Evolutionary conservation across 2,113 vertebrate genomes (phyloP), one percentile per base, ranked within the genome.

Genomic region (Pseudorectes ferrugineus): DNA sequence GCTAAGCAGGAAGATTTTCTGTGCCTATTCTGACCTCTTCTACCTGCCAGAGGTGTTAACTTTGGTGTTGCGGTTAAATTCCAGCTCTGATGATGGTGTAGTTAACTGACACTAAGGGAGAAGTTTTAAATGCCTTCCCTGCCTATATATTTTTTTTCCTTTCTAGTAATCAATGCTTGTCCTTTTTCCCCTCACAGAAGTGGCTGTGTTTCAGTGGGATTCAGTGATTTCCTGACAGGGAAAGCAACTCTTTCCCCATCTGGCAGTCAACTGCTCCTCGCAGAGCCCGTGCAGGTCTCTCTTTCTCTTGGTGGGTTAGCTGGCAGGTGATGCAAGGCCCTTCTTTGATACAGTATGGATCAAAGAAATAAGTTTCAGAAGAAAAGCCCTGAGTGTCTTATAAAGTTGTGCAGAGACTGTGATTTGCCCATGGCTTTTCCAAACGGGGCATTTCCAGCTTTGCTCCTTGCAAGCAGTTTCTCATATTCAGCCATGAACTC

Each of bases 181-280:
- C 55, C 28, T 74, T 77, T 49, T 58, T 52, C 19, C 19, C 22
- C 19, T 63, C 35, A 7, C 55, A 91, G 82, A 85, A 83, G 33
- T 15, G 48, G 9, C 59, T 66, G 33, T 3, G 1, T 90, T 85
- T 92, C 26, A n/a, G 49, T 72, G n/a, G 40, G 36, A 73, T 46
- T 83, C 66, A 36, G 55, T 52, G 52, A 63, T 88, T 72, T 25
- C 36, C 31, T 68, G 66, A 8, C 1, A 1, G 54, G 46, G 38
- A 86, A n/a, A 61, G 29, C 21, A 63, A 0, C 57, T 82, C 36
- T 46, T 62, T 55, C n/a, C 38, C 19, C 2, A 0, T 26, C 70
- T 67, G 61, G 28, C 52, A 45, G 14, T 57, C 1, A 0, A 5
- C 55, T 49, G 26, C 55, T 67, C 19, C 28, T 81, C 1, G 0